Base-by-base conservation (phyloP, 2,797 vertebrate species). In the Bovichtus variegatus region DNA sequence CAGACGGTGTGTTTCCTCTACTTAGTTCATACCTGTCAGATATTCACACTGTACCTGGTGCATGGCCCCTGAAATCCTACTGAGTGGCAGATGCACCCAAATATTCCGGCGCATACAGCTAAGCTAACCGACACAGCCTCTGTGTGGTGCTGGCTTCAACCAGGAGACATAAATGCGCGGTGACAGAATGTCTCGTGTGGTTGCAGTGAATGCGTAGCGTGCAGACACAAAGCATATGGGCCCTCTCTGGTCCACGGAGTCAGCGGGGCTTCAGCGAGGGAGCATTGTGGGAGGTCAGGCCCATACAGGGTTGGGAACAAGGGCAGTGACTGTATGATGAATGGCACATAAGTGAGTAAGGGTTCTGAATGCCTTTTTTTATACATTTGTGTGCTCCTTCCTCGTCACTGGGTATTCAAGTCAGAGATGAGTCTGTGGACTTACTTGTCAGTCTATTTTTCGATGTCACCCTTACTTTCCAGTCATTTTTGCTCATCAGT, bases 191-290 rank as follows among this genome's bases (percentile, higher is more conserved):
- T 84, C 87, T 89, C 61, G 51, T 70, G 83, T 71, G 82, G 80
- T 79, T 5, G 23, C 21, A 19, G 77, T 71, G 61, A 85, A 82
- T 36, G 66, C 38, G 49, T 90, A 81, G 87, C 60, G 29, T 87
- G 87, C 83, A 87, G 87, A 92, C 90, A 85, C 57, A 44, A 84
- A 88, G 86, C 87, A 85, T 86, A 85, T 65, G 69, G 78, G 67
- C 40, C 36, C 62, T 81, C 80, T 79, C 71, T 53, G 64, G 83
- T 72, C 82, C 62, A 76, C 38, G 0, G 78, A 81, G 75, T 83
- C 81, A 74, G 71, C 34, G n/a, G 82, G 85, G 77, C 80, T 72
- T 78, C 60, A 38, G 66, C 0, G 27, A 74, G 65, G 69, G 61
- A 76, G 76, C 38, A 5, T 82, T 27, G 63, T 13, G 53, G 82